Evolutionary conservation across 1,140 invertebrate genomes (phyloP).

Genomic region (Ganaspis sp.): DNA sequence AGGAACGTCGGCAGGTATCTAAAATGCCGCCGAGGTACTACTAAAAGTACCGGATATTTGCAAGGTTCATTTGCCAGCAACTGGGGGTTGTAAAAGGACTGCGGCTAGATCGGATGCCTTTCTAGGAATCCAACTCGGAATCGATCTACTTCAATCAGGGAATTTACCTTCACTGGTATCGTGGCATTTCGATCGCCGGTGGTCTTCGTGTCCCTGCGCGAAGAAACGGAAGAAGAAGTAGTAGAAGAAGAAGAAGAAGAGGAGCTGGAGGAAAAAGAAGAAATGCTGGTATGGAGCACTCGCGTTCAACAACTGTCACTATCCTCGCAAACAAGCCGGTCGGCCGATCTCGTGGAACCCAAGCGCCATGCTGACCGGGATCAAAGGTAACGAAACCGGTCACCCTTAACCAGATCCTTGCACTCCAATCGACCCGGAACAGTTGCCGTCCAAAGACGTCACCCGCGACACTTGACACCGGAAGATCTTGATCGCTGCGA

Average conservation of each 20-base stretch:
- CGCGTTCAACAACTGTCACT: constrained; percentile 66
- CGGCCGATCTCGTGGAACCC: constrained; percentile 41
- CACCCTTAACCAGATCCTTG: constrained; percentile 32
- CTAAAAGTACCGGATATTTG: not conserved
- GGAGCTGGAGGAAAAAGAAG: constrained; percentile 38
- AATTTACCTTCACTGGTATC: constrained; percentile 65
- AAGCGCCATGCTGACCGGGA: constrained; percentile 58
- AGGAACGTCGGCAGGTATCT: no score
- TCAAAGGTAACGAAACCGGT: constrained; percentile 60
- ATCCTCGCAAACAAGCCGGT: constrained; percentile 48
- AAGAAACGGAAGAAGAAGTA: constrained; percentile 30
- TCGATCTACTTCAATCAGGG: constrained; percentile 41
- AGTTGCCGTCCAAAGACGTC: not conserved
- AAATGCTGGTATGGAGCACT: constrained; percentile 44
- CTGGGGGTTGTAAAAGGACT: not conserved
- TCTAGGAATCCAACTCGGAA: constrained; percentile 33
- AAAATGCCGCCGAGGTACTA: no score
- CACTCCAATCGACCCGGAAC: constrained; percentile 3
- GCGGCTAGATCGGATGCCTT: constrained; percentile 1
- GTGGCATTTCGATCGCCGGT: constrained; percentile 62
- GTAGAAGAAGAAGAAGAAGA: constrained; percentile 36
- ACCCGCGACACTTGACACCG: constrained; percentile 27
- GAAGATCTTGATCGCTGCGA: constrained; percentile 5
- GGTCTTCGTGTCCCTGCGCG: constrained; percentile 46
- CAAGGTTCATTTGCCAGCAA: not conserved